Percentiles rank a stretch among this genome's conserved stretches.
Conservation (phyloP, 2,113 vertebrate species). For the Tamias sibiricus region DNA sequence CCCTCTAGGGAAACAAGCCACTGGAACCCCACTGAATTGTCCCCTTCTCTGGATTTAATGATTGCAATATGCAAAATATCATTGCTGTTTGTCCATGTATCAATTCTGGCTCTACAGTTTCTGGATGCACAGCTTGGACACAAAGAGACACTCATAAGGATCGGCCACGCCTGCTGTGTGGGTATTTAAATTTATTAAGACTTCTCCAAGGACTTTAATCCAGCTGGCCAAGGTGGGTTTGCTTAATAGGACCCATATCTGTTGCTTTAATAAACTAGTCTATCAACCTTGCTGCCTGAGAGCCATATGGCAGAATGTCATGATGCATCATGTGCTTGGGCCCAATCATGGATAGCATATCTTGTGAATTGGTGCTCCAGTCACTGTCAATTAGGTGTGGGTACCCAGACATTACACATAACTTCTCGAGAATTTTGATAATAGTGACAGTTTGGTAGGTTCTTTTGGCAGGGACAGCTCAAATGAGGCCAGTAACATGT, state of each 20-base stretch:
- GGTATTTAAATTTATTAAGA: neutral
- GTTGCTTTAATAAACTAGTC: neutral
- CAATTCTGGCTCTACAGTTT: neutral
- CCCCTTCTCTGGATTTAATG: neutral
- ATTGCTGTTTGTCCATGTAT: neutral
- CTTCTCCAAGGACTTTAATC: neutral
- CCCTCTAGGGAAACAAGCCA: neutral
- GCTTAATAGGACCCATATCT: neutral
- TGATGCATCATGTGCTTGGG: neutral
- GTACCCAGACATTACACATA: neutral
- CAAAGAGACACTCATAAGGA: neutral
- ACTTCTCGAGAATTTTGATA: neutral
- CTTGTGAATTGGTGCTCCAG: neutral
- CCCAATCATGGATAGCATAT: neutral
- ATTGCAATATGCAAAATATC: neutral
- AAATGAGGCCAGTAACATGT: neutral
- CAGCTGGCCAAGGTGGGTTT: neutral
- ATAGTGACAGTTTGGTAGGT: neutral
- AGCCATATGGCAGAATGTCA: neutral
- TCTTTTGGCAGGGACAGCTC: neutral
- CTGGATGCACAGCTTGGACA: neutral
- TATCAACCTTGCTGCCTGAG: neutral
- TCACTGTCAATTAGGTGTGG: neutral
- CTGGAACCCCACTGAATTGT: neutral
- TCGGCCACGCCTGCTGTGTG: neutral